phyloP scores from a whole-genome alignment of 92 coral and sea anemone genomes.

The Phenganax subtilis region DNA sequence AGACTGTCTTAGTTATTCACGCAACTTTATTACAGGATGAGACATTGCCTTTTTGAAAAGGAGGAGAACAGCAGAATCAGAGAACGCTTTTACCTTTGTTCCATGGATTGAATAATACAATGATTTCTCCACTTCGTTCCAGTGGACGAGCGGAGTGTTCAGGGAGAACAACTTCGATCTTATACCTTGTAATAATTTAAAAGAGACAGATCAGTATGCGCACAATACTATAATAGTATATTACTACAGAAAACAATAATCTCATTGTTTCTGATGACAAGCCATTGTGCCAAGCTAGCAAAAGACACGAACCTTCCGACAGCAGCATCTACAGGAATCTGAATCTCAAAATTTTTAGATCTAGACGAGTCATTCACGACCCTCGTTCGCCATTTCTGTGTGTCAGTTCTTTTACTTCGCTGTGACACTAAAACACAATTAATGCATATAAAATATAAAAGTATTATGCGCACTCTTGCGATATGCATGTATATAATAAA shows the following conservation, averaged over 20 bases:
- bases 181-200: neutral
- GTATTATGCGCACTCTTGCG: no score
- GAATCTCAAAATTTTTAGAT: neutral
- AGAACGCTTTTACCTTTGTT: slow-evolving; percentile 26
- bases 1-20: no score
- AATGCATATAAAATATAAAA: no score
- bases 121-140: slow-evolving; percentile 4
- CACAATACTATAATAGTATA: neutral
- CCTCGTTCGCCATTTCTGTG: neutral
- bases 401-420: neutral
- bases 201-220: neutral
- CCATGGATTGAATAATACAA: slow-evolving; percentile 35
- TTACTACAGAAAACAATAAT: neutral
- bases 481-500: no score
- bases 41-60: no score
- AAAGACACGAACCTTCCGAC: slow-evolving; percentile 23
- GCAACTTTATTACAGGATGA: no score
- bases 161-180: slow-evolving; percentile 30
- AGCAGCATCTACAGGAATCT: slow-evolving; percentile 16
- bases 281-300: neutral
- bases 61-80: no score
- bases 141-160: neutral
- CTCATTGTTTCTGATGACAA: neutral
- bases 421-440: no score
- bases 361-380: neutral